Conservation (phyloP, 2,797 vertebrate genomes). For the Danio choprae region DNA sequence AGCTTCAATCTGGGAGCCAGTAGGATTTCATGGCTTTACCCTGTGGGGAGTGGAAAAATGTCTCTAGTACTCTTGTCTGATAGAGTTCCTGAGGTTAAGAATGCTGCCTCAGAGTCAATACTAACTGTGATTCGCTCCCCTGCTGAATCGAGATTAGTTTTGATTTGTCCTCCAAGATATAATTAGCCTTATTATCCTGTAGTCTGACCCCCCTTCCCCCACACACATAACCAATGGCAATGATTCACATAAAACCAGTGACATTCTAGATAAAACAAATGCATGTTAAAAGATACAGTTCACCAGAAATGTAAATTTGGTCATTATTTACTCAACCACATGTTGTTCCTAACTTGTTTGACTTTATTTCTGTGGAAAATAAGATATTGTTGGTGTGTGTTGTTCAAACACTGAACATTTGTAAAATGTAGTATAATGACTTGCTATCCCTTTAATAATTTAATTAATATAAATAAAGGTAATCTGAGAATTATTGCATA, state of each 20-base stretch:
- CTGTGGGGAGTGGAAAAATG: conserved; percentile 15
- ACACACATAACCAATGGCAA: too few species aligned
- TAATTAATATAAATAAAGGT: too few species aligned
- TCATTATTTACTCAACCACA: background rate
- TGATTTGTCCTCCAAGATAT: conserved; percentile 35
- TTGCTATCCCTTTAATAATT: background rate
- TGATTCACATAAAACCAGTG: conserved; percentile 7
- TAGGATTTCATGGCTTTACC: conserved; percentile 18
- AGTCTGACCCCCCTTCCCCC: conserved; percentile 3
- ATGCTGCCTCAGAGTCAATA: conserved; percentile 2
- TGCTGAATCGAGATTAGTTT: conserved; percentile 37
- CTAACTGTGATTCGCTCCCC: conserved; percentile 8
- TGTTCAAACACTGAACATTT: background rate
- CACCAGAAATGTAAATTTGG: background rate
- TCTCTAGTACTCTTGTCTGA: background rate
- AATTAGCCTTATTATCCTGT: conserved; percentile 49
- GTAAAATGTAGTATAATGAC: too few species aligned
- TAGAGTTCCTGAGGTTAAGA: conserved; percentile 14
- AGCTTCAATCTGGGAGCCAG: conserved; percentile 23
- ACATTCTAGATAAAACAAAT: conserved; percentile 4
- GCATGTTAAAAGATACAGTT: background rate
- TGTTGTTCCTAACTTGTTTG: background rate
- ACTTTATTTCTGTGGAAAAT: background rate
- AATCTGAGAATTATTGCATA: background rate
- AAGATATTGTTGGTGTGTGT: background rate